Evolutionary conservation across 2,888 invertebrate genomes (phyloP).

Genomic region (Chironomus riparius): DNA sequence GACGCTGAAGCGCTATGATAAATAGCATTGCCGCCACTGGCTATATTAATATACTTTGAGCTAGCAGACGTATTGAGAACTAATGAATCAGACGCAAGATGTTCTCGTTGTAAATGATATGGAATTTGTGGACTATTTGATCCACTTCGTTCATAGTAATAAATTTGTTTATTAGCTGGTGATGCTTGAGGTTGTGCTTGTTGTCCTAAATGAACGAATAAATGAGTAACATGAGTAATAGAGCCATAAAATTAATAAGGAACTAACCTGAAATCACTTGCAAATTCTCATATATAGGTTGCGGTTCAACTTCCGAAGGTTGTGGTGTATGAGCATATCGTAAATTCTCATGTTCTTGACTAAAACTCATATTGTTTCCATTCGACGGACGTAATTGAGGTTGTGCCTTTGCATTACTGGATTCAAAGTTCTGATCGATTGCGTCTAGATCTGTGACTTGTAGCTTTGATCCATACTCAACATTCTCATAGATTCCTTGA

Average conservation of each 20-base stretch:
- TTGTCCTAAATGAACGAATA: conserved; percentile 35
- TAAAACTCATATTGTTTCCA: background rate
- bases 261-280: conserved; percentile 45
- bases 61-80: conserved; percentile 14
- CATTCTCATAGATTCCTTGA: conserved; percentile 22
- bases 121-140: conserved; percentile 33
- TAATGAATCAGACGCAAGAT: conserved; percentile 18
- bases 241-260: conserved; percentile 28
- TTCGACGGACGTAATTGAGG: conserved; percentile 7
- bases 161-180: conserved; percentile 39
- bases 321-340: conserved; percentile 45
- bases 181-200: conserved; percentile 43
- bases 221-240: background rate
- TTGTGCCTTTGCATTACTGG: conserved; percentile 26
- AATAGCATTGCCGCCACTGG: background rate
- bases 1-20: conserved; percentile 18
- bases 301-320: conserved; percentile 42
- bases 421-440: conserved; percentile 24
- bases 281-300: conserved; percentile 57
- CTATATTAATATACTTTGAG: conserved; percentile 19
- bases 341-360: background rate
- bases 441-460: conserved; percentile 22
- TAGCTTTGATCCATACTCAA: conserved; percentile 15
- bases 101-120: conserved; percentile 28
- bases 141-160: conserved; percentile 30